These are phyloP conservation scores for Frankliniella fusca DNA, from an alignment of 2,888 invertebrate genomes.

Conservation along the genomic window DNA sequence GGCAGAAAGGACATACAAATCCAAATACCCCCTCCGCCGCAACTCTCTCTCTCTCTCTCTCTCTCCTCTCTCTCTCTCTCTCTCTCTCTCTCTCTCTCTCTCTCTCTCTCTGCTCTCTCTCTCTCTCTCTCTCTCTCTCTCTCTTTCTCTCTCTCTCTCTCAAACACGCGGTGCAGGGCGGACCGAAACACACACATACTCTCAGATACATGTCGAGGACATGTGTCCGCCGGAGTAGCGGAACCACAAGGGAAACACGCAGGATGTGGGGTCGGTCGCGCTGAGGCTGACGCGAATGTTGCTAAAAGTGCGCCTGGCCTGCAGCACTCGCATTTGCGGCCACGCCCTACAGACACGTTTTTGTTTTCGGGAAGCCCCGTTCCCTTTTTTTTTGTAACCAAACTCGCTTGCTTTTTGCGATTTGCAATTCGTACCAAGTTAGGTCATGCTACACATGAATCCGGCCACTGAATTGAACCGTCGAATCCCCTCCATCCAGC, in stretches of 20 bases:
- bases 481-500: too few relatives aligned
- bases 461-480: neutral
- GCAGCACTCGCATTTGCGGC: too few relatives aligned
- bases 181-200: neutral
- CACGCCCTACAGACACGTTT: neutral
- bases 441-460: neutral
- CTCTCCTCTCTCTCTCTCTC: neutral
- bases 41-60: too few relatives aligned
- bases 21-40: neutral
- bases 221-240: conserved; percentile 11
- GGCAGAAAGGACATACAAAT: neutral
- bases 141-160: neutral
- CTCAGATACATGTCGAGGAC: neutral
- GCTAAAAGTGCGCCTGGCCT: neutral
- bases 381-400: neutral
- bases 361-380: neutral
- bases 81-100: neutral
- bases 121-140: too few relatives aligned
- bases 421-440: too few relatives aligned
- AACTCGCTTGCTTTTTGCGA: neutral
- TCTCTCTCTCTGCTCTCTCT: neutral
- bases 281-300: neutral
- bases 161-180: neutral
- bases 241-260: neutral
- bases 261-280: neutral